Evolutionary conservation across 2,113 vertebrate species (phyloP).

Genomic region (Xenopus borealis): DNA sequence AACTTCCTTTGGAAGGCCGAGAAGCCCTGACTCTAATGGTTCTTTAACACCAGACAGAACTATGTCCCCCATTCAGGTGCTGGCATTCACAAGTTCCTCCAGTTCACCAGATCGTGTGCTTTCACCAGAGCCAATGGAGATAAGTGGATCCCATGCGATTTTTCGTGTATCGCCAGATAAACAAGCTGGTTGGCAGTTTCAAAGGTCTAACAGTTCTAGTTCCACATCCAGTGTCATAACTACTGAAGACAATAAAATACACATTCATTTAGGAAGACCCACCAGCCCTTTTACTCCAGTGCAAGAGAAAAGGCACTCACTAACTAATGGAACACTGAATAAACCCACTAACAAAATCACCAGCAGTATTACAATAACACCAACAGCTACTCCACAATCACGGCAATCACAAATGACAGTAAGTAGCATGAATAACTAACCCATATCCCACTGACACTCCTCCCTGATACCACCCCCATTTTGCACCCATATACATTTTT

Average conservation of each 20-base stretch:
- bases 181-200: slow-evolving; percentile 86
- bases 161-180: slow-evolving; percentile 89
- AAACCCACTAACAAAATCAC: slow-evolving; percentile 90
- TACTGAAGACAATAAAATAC: slow-evolving; percentile 98
- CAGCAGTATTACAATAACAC: slow-evolving; percentile 97
- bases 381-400: slow-evolving; percentile 85
- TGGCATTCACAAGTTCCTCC: slow-evolving; percentile 74
- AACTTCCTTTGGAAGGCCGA: slow-evolving; percentile 77
- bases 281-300: slow-evolving; percentile 65
- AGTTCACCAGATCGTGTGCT: slow-evolving; percentile 73
- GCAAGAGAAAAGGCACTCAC: slow-evolving; percentile 79
- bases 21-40: slow-evolving; percentile 83
- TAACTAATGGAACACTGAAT: slow-evolving; percentile 74
- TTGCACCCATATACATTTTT: slow-evolving; percentile 60
- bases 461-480: slow-evolving; percentile 61
- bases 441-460: slow-evolving; percentile 59
- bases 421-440: slow-evolving; percentile 95
- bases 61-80: slow-evolving; percentile 84
- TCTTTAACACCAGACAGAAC: slow-evolving; percentile 86
- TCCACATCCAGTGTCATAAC: slow-evolving; percentile 83
- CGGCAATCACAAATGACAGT: slow-evolving; percentile 96
- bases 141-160: slow-evolving; percentile 76
- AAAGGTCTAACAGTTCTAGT: slow-evolving; percentile 87
- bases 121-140: slow-evolving; percentile 77
- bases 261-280: slow-evolving; percentile 90